These are phyloP conservation scores for Dendrocincla tyrannina DNA, from an alignment of 2,797 vertebrate species.

Conservation along the genomic window DNA sequence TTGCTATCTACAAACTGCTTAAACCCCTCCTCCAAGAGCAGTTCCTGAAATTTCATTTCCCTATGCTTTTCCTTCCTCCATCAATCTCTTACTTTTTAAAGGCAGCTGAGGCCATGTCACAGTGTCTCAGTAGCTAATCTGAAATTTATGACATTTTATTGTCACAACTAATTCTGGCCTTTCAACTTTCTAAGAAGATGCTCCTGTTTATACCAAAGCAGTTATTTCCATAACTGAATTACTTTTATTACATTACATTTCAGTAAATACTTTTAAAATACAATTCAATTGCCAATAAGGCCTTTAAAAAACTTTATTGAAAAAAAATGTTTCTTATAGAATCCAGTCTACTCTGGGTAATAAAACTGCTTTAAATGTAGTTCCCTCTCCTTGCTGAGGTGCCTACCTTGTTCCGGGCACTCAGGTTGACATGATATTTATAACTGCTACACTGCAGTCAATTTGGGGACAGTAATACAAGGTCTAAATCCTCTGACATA, in stretches of 20 bases:
- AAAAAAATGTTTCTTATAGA: conserved; percentile 20
- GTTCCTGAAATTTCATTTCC: not conserved
- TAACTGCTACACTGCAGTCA: not conserved
- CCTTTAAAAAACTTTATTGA: not conserved
- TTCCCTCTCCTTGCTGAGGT: not conserved
- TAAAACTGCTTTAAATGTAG: conserved; percentile 46
- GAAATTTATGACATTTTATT: not conserved
- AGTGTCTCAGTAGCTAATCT: not conserved
- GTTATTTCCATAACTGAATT: not conserved
- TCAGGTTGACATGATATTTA: not conserved
- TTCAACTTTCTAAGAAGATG: not conserved
- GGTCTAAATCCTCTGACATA: not conserved
- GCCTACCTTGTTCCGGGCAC: not conserved
- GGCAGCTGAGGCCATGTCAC: not conserved
- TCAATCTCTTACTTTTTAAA: not conserved
- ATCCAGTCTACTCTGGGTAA: conserved; percentile 17
- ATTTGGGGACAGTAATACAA: not conserved
- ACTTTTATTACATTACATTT: not conserved
- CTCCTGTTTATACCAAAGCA: not conserved
- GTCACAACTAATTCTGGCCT: not conserved
- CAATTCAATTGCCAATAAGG: not conserved
- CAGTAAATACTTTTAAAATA: not conserved
- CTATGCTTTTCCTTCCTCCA: not conserved
- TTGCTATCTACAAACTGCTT: not conserved
- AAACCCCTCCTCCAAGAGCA: not conserved